Evolutionary conservation across 2,113 vertebrate species (phyloP).

Genomic region (Heteronetta atricapilla): DNA sequence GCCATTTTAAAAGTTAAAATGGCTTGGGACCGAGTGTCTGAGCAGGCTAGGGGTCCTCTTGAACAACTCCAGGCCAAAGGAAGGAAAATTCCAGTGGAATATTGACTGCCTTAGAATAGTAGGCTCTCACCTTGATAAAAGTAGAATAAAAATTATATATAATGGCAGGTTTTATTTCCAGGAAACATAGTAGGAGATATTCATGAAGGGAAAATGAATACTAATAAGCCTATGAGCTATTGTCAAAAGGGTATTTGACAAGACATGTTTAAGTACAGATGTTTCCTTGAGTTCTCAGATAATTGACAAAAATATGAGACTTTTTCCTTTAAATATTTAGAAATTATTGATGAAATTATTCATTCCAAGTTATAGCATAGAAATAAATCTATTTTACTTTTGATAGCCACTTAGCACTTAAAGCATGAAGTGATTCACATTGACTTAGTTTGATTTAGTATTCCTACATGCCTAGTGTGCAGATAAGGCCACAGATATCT

Average conservation of each 20-base stretch:
- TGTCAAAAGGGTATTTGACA: background rate
- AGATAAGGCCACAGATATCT: background rate
- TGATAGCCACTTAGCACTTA: background rate
- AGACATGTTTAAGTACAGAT: background rate
- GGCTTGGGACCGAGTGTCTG: background rate
- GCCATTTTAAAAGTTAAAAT: background rate
- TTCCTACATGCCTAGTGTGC: background rate
- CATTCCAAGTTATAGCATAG: background rate
- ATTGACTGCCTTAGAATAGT: background rate
- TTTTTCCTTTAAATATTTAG: background rate
- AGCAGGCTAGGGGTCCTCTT: background rate
- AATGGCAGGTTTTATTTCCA: background rate
- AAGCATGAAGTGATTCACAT: background rate
- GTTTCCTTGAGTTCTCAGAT: background rate
- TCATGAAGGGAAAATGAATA: background rate
- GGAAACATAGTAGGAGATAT: background rate
- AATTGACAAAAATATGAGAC: background rate
- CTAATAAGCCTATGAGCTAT: background rate
- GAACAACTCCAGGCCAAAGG: background rate
- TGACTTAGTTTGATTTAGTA: background rate
- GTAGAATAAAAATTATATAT: background rate
- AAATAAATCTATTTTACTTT: background rate
- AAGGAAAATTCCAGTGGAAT: background rate
- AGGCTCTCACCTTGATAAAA: background rate
- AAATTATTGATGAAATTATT: too few species aligned